phyloP scores from a whole-genome alignment of 2,113 vertebrate genomes.

The Camelus dromedarius region DNA sequence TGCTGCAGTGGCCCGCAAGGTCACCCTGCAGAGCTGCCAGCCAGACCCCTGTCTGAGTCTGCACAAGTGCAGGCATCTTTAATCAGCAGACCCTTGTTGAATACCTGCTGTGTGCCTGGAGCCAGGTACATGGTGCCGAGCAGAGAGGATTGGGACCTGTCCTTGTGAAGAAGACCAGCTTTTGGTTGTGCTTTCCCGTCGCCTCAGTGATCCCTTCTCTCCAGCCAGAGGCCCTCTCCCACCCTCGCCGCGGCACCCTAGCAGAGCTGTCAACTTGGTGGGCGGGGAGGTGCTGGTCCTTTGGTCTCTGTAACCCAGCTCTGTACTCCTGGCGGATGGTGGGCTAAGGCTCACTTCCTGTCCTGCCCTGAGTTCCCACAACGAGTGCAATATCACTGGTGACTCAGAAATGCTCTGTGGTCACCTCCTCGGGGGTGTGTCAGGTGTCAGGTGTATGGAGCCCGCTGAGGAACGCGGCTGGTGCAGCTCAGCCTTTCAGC shows the following conservation, averaged over 20 bases:
- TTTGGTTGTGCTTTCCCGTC: background rate
- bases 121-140: background rate
- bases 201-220: background rate
- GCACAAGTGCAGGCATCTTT: background rate
- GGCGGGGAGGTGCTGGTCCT: background rate
- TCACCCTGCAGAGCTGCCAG: fast-evolving
- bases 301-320: background rate
- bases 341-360: background rate
- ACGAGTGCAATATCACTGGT: background rate
- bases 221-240: background rate
- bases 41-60: background rate
- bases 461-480: background rate
- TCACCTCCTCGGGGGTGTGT: background rate
- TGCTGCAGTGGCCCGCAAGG: background rate
- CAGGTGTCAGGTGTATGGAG: background rate
- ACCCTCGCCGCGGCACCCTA: background rate
- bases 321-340: background rate
- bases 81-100: background rate
- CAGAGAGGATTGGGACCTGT: background rate
- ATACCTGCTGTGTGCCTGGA: background rate
- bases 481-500: background rate
- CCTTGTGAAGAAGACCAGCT: background rate
- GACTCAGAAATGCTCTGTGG: background rate
- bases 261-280: background rate
- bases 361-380: background rate